Evolutionary conservation across 2,797 vertebrate species (phyloP).

Genomic region (Kryptolebias ocellatus): DNA sequence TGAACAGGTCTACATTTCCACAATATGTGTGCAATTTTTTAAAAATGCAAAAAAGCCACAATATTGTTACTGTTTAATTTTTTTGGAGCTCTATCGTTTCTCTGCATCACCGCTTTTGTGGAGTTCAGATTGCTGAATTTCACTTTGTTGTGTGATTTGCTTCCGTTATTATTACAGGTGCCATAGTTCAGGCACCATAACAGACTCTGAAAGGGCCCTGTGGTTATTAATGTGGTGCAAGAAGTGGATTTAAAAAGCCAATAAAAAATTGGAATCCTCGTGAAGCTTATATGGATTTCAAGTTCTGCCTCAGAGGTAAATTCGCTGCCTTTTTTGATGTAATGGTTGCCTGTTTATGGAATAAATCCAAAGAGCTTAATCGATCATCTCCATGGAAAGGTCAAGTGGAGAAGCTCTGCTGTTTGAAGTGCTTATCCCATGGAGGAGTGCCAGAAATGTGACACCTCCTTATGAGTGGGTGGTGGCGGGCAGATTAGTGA

Average conservation of each 20-base stretch:
- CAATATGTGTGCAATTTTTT: conserved; percentile 2
- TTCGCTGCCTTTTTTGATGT: conserved; percentile 74
- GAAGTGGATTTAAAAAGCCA: conserved; percentile 69
- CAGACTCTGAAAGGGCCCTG: conserved; percentile 39
- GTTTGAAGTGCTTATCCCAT: conserved; percentile 80
- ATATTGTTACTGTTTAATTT: conserved; percentile 33
- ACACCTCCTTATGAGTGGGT: conserved; percentile 77
- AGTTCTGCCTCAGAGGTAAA: conserved; percentile 78
- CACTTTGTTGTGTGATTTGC: conserved; percentile 60
- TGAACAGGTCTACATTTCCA: conserved; percentile 48
- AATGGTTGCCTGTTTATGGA: conserved; percentile 77
- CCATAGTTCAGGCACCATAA: conserved; percentile 46
- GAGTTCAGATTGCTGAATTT: conserved; percentile 57
- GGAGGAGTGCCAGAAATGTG: conserved; percentile 79
- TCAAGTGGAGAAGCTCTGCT: conserved; percentile 76
- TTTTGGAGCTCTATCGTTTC: conserved; percentile 49
- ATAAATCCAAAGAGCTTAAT: conserved; percentile 79
- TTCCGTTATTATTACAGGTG: conserved; percentile 67
- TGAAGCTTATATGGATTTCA: conserved; percentile 74
- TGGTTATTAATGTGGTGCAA: conserved; percentile 65
- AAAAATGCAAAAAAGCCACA: conserved; percentile 15
- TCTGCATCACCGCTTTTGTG: conserved; percentile 57
- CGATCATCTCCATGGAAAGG: conserved; percentile 79
- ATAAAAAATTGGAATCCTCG: conserved; percentile 63
- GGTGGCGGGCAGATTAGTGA: conserved; percentile 78